Conservation (phyloP, 2,888 invertebrate species). For the Dioctria linearis region DNA sequence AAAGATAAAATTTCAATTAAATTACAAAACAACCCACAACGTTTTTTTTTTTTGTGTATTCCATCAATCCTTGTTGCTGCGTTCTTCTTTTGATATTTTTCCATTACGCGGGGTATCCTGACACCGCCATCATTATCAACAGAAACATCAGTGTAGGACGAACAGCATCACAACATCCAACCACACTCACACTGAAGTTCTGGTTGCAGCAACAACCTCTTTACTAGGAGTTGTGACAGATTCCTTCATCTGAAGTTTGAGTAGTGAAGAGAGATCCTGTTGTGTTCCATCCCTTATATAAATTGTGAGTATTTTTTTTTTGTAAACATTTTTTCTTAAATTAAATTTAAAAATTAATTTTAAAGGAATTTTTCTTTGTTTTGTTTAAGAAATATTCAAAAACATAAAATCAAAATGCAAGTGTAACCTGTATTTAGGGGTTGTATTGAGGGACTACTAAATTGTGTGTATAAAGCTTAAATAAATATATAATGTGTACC, state of each 20-base stretch:
- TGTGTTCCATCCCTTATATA: neutral
- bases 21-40: slow-evolving; percentile 32
- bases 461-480: too few relatives aligned
- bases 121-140: too few relatives aligned
- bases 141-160: neutral
- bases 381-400: too few relatives aligned
- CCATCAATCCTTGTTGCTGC: slow-evolving; percentile 1
- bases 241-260: neutral
- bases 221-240: too few relatives aligned
- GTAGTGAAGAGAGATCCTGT: neutral
- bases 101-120: neutral
- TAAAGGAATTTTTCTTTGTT: too few relatives aligned
- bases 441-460: too few relatives aligned
- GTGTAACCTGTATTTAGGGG: too few relatives aligned
- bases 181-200: slow-evolving; percentile 1
- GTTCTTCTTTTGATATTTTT: neutral
- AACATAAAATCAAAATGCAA: too few relatives aligned
- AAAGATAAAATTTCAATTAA: neutral
- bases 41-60: neutral
- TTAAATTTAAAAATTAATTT: neutral
- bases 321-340: slow-evolving; percentile 11
- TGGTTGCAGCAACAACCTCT: slow-evolving; percentile 3
- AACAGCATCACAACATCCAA: slow-evolving; percentile 13
- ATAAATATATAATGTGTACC: neutral
- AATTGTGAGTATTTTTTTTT: slow-evolving; percentile 30